phyloP scores from a whole-genome alignment of 2,797 vertebrate species.

The Notamacropus eugenii region DNA sequence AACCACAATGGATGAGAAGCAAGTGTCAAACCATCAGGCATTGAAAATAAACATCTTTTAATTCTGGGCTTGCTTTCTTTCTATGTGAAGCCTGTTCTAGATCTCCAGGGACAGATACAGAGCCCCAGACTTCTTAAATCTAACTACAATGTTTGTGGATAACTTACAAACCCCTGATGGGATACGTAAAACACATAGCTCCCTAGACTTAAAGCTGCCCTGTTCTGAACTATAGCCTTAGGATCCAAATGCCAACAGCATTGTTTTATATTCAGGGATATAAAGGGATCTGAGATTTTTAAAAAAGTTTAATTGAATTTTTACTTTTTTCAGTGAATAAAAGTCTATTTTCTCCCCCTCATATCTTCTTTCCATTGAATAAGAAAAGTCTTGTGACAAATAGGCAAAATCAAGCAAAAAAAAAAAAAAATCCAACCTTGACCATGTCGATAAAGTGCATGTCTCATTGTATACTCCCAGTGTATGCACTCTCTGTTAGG shows the following conservation, averaged over 20 bases:
- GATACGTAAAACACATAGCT: neutral
- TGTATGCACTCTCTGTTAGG: neutral
- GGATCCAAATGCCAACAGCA: neutral
- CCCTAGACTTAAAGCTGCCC: neutral
- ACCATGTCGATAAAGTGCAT: neutral
- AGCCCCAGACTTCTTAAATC: neutral
- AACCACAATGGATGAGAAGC: conserved; percentile 63
- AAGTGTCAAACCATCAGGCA: conserved; percentile 67
- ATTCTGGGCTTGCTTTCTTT: conserved; percentile 45
- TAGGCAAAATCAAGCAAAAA: neutral
- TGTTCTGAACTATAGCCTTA: neutral
- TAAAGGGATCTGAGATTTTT: neutral
- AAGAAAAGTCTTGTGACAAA: too few relatives aligned
- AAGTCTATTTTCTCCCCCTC: neutral
- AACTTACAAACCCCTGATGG: neutral
- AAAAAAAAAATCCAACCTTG: neutral
- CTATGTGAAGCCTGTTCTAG: neutral
- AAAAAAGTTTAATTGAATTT: neutral
- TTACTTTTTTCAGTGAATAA: neutral
- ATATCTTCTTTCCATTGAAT: neutral
- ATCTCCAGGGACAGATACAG: neutral
- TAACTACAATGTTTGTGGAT: neutral
- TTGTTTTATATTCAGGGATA: neutral
- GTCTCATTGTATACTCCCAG: neutral
- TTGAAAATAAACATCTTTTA: neutral